A percentile compares a stretch with the other conserved stretches of the same genome.
These are phyloP conservation scores for Stenoptilia bipunctidactyla DNA, from an alignment of 2,888 invertebrate species.

Conservation along the genomic window DNA sequence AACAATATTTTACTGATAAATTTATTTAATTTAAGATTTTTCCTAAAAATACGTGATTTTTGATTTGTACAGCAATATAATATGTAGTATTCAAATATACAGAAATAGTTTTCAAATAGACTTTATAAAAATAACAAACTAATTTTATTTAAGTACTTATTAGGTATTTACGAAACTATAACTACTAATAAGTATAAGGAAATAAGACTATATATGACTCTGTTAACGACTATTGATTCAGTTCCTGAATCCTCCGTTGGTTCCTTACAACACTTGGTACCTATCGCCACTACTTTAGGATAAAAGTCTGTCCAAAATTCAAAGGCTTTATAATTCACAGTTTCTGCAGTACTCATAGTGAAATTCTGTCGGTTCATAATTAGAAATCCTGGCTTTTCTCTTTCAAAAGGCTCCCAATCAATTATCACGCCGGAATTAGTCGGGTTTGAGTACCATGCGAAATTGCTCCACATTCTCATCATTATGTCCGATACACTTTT, in stretches of 20 bases:
- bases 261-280: constrained; percentile 81
- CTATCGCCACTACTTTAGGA: constrained; percentile 79
- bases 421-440: constrained; percentile 79
- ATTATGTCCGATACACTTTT: constrained; percentile 83
- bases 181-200: constrained; percentile 31
- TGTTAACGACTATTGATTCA: constrained; percentile 24
- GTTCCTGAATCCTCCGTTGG: constrained; percentile 49
- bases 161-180: constrained; percentile 31
- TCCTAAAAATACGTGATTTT: too few relatives aligned
- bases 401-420: constrained; percentile 80
- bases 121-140: constrained; percentile 53
- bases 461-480: constrained; percentile 86
- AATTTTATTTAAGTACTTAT: constrained; percentile 7
- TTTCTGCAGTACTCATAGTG: constrained; percentile 78
- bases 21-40: too few relatives aligned
- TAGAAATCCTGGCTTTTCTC: constrained; percentile 77
- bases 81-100: neutral
- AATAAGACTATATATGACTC: constrained; percentile 31
- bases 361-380: constrained; percentile 81
- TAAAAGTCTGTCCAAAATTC: constrained; percentile 90
- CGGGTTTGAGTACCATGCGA: constrained; percentile 80
- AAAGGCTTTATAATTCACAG: constrained; percentile 81
- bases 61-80: too few relatives aligned
- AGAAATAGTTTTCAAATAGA: constrained; percentile 35
- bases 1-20: too few relatives aligned